Percentiles rank a stretch among this genome's conserved stretches.
These are phyloP conservation scores for Drosophila paulistorum DNA, from an alignment of 1,140 invertebrate species.

Conservation along the genomic window DNA sequence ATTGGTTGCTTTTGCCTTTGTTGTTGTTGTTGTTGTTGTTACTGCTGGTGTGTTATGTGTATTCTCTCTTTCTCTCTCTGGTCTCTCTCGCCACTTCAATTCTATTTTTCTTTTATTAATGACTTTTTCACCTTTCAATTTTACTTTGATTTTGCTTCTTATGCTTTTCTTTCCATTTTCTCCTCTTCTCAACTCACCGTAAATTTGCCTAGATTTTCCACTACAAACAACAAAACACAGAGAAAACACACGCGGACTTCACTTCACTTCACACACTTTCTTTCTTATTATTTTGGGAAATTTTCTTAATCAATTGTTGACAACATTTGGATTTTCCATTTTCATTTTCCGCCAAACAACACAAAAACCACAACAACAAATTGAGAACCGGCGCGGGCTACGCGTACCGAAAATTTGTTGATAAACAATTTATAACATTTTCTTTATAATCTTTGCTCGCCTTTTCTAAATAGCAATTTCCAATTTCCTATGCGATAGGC, in stretches of 20 bases:
- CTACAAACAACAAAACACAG: conserved; percentile 17
- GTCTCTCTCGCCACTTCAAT: conserved; percentile 40
- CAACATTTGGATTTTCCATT: conserved; percentile 68
- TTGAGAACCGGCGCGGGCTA: conserved; percentile 14
- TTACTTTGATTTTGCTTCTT: conserved; percentile 22
- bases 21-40: conserved; percentile 13
- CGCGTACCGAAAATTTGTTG: conserved; percentile 4
- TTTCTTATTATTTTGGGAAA: conserved; percentile 50
- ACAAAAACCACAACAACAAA: conserved; percentile 52
- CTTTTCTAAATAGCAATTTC: not conserved
- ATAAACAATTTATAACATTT: conserved; percentile 9
- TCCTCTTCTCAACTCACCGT: conserved; percentile 60
- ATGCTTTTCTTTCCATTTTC: conserved; percentile 17
- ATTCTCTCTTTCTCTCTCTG: conserved; percentile 26
- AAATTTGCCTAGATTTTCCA: conserved; percentile 36
- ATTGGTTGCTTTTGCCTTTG: conserved; percentile 41
- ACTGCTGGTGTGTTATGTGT: conserved; percentile 18
- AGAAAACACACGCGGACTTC: conserved; percentile 1
- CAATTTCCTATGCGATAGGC: not conserved
- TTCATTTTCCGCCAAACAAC: conserved; percentile 65
- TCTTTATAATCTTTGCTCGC: not conserved
- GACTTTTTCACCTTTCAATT: conserved; percentile 65
- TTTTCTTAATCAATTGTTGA: conserved; percentile 45
- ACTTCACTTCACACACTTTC: conserved; percentile 46
- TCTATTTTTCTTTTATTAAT: conserved; percentile 67